Evolutionary conservation across 2,888 invertebrate genomes (phyloP).

Genomic region (Neoaliturus tenellus): DNA sequence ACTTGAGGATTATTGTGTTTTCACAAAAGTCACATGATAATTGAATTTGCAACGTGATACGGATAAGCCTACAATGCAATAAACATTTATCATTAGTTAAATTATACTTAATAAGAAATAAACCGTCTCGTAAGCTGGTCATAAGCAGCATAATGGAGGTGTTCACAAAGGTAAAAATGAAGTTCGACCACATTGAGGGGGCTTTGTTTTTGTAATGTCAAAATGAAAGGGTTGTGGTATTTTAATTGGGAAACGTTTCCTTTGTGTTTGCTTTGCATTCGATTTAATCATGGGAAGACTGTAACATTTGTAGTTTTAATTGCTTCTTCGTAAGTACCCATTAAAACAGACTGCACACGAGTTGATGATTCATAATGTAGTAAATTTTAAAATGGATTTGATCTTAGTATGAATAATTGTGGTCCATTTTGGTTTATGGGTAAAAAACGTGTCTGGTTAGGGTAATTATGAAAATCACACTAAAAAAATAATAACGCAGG

Average conservation of each 20-base stretch:
- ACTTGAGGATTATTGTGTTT: no score
- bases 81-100: no score
- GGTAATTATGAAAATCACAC: no score
- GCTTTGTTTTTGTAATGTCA: conserved; percentile 9
- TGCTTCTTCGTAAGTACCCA: neutral
- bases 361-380: no score
- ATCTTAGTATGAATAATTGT: no score
- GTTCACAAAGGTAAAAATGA: conserved; percentile 26
- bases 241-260: conserved; percentile 25
- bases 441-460: no score
- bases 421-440: no score
- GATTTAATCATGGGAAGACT: conserved; percentile 16
- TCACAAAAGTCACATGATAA: no score
- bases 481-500: no score
- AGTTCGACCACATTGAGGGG: neutral
- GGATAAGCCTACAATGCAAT: no score
- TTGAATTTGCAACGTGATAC: no score
- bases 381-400: no score
- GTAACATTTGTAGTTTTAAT: conserved; percentile 12
- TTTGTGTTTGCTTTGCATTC: conserved; percentile 28
- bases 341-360: neutral
- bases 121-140: neutral
- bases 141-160: neutral
- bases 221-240: conserved; percentile 27
- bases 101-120: neutral